A percentile compares a stretch with the other conserved stretches of the same genome.
These are phyloP conservation scores for Danio choprae DNA, from an alignment of 2,797 vertebrate species.

Conservation along the genomic window DNA sequence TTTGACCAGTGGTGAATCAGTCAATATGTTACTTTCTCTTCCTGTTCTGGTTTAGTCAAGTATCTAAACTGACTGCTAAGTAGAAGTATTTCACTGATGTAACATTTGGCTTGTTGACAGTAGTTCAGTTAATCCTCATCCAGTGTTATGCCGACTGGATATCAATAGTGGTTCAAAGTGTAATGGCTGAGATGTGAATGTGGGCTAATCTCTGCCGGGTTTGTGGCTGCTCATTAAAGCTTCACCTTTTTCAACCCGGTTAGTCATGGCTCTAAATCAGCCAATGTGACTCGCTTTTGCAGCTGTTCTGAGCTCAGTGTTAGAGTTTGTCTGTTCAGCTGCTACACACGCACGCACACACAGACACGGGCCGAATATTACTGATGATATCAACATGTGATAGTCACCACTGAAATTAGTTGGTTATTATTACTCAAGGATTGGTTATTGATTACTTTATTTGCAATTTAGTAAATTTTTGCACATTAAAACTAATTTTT, in stretches of 20 bases:
- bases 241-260: conserved; percentile 42
- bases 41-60: too few species aligned
- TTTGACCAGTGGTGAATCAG: too few species aligned
- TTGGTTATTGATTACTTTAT: too few species aligned
- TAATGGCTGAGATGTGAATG: background rate
- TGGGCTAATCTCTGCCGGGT: conserved; percentile 17
- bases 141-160: background rate
- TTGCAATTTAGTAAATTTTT: too few species aligned
- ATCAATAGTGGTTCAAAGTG: background rate
- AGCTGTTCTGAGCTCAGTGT: conserved; percentile 27
- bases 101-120: background rate
- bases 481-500: too few species aligned
- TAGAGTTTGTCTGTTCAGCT: background rate
- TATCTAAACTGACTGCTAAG: too few species aligned
- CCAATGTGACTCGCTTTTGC: conserved; percentile 5
- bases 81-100: background rate
- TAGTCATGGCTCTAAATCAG: conserved; percentile 51
- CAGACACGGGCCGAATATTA: background rate
- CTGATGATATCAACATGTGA: background rate
- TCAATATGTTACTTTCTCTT: too few species aligned
- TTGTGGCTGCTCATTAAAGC: conserved; percentile 22
- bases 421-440: background rate
- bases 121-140: background rate
- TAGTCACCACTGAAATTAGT: background rate
- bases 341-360: background rate